Evolutionary conservation across 30 jellyfish, hydroid and myxozoan species (phyloP).

Genomic region (Cassiopea xamachana): DNA sequence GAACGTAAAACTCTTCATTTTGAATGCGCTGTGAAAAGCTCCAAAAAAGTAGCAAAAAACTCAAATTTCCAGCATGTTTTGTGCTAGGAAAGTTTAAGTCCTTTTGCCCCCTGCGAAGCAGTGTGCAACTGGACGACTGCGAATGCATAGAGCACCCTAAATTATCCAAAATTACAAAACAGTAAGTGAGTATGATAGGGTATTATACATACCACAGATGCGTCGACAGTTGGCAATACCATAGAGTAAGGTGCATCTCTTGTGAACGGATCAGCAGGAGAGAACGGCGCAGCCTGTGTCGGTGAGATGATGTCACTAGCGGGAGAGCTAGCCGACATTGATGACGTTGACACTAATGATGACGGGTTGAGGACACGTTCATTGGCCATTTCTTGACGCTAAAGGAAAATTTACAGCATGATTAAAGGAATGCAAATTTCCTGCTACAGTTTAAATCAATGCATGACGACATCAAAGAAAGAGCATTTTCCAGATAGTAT

Average conservation of each 20-base stretch:
- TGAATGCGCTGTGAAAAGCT: too few relatives aligned
- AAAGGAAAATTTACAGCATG: background rate
- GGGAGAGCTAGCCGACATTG: conserved; percentile 69
- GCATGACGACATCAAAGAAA: too few relatives aligned
- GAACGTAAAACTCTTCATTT: too few relatives aligned
- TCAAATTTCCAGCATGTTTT: too few relatives aligned
- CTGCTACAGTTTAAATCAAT: too few relatives aligned
- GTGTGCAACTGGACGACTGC: too few relatives aligned
- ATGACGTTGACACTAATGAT: conserved; percentile 59
- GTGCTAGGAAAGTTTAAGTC: too few relatives aligned
- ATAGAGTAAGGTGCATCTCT: conserved; percentile 69
- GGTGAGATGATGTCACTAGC: conserved; percentile 64
- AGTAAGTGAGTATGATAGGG: background rate
- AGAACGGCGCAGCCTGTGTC: conserved; percentile 66
- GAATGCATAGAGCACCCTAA: too few relatives aligned
- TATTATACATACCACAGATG: conserved; percentile 37
- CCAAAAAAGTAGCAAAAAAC: too few relatives aligned
- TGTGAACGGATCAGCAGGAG: conserved; percentile 55
- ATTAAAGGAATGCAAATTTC: background rate
- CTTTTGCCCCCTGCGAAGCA: too few relatives aligned
- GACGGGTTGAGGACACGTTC: conserved; percentile 38
- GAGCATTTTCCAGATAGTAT: too few relatives aligned
- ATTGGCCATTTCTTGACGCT: conserved; percentile 61
- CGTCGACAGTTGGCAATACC: conserved; percentile 66
- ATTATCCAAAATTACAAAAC: too few relatives aligned